Conservation (phyloP, 2,888 invertebrate genomes). For the Harpalus rubripes region DNA sequence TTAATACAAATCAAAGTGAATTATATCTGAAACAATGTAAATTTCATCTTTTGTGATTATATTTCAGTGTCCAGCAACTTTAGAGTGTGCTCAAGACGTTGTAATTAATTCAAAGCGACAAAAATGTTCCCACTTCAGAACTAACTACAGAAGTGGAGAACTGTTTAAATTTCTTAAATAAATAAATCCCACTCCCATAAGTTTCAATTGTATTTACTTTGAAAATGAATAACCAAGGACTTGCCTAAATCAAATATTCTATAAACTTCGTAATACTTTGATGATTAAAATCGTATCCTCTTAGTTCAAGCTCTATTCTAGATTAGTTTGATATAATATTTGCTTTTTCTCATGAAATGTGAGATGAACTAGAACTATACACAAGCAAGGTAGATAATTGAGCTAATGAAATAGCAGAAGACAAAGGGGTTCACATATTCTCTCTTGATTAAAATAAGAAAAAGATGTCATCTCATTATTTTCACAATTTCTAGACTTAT, state of each 20-base stretch:
- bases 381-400: neutral
- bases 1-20: no score
- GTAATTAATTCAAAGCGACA: constrained; percentile 24
- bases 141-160: constrained; percentile 19
- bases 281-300: constrained; percentile 23
- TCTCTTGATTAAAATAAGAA: neutral
- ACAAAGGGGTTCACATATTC: neutral
- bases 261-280: constrained; percentile 40
- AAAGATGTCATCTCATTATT: neutral
- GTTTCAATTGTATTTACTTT: constrained; percentile 43
- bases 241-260: neutral
- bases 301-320: neutral
- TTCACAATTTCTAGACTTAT: neutral
- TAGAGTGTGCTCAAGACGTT: constrained; percentile 3
- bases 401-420: constrained; percentile 4
- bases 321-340: constrained; percentile 30
- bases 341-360: neutral
- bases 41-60: no score
- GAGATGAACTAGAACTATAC: neutral
- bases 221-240: constrained; percentile 29
- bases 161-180: constrained; percentile 28
- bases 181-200: constrained; percentile 34
- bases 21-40: no score
- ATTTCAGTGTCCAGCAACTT: constrained; percentile 6
- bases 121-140: constrained; percentile 12